phyloP scores from a whole-genome alignment of 2,797 vertebrate genomes.

The Dermochelys coriacea region DNA sequence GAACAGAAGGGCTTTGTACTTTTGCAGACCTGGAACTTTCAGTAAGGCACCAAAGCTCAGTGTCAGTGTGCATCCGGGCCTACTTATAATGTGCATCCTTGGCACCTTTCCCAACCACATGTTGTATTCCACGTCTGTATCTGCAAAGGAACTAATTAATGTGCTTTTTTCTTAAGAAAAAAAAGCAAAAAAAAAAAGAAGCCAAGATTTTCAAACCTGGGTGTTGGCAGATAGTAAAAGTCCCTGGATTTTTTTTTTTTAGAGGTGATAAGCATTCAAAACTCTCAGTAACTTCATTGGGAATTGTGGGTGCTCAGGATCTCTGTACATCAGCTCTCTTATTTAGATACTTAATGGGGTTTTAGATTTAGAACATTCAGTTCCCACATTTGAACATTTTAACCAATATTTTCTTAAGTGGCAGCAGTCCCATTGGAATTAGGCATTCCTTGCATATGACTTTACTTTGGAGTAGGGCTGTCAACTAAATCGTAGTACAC shows the following conservation, averaged over 20 bases:
- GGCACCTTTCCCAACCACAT: not conserved
- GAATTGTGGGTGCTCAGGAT: not conserved
- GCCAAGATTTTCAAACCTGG: no score
- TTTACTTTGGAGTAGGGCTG: not conserved
- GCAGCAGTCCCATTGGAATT: not conserved
- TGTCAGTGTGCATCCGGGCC: no score
- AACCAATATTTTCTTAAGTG: not conserved
- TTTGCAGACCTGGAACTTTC: not conserved
- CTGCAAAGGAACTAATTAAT: not conserved
- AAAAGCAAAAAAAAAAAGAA: no score
- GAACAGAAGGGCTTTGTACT: not conserved
- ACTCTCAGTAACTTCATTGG: not conserved
- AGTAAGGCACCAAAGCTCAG: not conserved
- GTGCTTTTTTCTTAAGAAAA: no score
- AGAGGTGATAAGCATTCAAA: not conserved
- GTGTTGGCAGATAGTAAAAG: not conserved
- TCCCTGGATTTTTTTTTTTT: not conserved
- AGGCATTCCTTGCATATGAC: not conserved
- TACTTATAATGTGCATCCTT: not conserved
- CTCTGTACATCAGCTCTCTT: not conserved
- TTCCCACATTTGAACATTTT: not conserved
- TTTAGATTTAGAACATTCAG: not conserved
- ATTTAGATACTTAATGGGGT: not conserved
- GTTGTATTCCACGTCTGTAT: not conserved
- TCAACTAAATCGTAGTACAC: no score